These are phyloP conservation scores for Clunio marinus DNA, from an alignment of 2,888 invertebrate species.

Conservation along the genomic window DNA sequence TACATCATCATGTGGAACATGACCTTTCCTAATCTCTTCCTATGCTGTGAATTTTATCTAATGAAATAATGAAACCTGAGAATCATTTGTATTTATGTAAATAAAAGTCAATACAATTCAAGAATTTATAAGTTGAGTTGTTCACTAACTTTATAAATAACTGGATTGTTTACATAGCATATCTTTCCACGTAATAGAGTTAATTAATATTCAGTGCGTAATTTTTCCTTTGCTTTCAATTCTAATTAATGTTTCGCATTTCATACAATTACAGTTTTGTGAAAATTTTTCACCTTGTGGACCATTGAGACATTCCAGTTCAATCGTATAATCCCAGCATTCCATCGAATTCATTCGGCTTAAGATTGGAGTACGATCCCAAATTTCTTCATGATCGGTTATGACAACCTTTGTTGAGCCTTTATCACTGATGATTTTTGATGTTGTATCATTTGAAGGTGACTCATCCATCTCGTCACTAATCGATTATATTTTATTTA, in stretches of 20 bases:
- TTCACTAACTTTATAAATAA: too few species aligned
- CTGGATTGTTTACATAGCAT: too few species aligned
- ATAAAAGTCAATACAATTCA: too few species aligned
- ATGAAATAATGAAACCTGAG: too few species aligned
- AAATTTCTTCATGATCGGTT: slow-evolving; percentile 10
- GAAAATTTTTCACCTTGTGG: slow-evolving; percentile 60
- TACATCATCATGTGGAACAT: too few species aligned
- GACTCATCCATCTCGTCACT: slow-evolving; percentile 5
- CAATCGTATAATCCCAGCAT: slow-evolving; percentile 81
- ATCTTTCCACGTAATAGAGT: too few species aligned
- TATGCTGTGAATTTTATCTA: too few species aligned
- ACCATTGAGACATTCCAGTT: slow-evolving; percentile 73
- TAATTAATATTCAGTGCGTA: too few species aligned
- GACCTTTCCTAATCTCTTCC: too few species aligned
- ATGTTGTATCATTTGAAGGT: not conserved
- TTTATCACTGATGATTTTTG: slow-evolving; percentile 24
- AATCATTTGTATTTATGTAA: too few species aligned
- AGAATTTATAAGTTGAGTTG: too few species aligned
- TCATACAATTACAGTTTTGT: not conserved
- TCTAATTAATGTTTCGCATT: too few species aligned
- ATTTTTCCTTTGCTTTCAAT: not conserved
- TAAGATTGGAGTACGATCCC: slow-evolving; percentile 36
- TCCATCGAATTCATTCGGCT: slow-evolving; percentile 66
- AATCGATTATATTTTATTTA: not conserved
- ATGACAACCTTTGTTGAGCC: not conserved